phyloP scores from a whole-genome alignment of 30 jellyfish, hydroid and myxozoan genomes.

The Pelagia noctiluca region DNA sequence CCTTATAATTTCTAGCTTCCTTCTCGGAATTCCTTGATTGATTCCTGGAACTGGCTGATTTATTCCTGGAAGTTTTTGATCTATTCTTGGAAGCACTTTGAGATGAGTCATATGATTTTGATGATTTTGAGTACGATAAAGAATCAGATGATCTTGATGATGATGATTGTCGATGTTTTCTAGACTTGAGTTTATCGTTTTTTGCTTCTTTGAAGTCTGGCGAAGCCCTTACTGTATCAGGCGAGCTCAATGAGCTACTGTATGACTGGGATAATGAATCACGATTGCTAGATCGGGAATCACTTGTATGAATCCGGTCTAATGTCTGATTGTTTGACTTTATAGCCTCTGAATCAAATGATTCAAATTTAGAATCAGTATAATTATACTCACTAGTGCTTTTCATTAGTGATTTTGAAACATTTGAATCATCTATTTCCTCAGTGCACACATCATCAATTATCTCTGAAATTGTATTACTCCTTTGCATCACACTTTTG shows the following conservation, averaged over 20 bases:
- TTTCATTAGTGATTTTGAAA: slow-evolving; percentile 47
- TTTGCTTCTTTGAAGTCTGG: background rate
- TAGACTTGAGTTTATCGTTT: background rate
- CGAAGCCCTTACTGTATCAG: background rate
- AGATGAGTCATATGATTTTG: no score
- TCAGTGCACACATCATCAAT: slow-evolving; percentile 35
- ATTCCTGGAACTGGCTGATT: slow-evolving; percentile 16
- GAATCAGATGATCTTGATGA: background rate
- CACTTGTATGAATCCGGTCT: no score
- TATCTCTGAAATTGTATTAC: slow-evolving; percentile 3
- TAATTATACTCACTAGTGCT: slow-evolving; percentile 53
- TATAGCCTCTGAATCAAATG: slow-evolving; percentile 18
- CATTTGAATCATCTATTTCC: slow-evolving; percentile 49
- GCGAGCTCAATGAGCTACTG: slow-evolving; percentile 23
- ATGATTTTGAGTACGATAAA: no score
- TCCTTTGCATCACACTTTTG: slow-evolving; percentile 3
- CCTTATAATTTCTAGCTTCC: background rate
- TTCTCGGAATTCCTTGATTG: background rate
- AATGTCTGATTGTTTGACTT: no score
- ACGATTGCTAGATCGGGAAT: no score
- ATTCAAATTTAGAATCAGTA: slow-evolving; percentile 58
- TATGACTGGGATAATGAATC: background rate
- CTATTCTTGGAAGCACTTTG: no score
- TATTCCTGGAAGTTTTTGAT: background rate
- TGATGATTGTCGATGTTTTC: background rate